Evolutionary conservation across 2,797 vertebrate genomes (phyloP).

Genomic region (Pantherophis alleghaniensis): DNA sequence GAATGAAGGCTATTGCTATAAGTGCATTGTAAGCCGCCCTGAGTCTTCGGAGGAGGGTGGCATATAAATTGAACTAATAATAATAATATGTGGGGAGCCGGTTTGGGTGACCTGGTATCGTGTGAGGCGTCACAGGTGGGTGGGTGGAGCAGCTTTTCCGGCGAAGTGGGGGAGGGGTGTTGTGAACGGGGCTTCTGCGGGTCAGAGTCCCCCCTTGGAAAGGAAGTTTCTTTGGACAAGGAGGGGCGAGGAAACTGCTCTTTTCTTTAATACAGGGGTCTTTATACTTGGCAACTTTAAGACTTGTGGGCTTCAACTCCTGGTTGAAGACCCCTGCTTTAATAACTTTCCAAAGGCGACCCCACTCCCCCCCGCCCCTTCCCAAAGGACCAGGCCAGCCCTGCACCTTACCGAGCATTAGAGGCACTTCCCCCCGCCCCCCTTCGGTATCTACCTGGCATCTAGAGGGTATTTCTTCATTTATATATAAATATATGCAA

Average conservation of each 20-base stretch:
- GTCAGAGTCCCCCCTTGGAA: background rate
- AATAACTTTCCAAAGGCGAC: background rate
- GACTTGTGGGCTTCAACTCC: too few relatives aligned
- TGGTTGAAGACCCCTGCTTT: background rate
- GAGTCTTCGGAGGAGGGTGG: too few relatives aligned
- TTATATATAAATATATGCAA: background rate
- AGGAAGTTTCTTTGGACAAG: background rate
- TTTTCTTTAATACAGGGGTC: background rate
- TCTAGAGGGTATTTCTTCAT: background rate
- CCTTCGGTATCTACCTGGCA: background rate
- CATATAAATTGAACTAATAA: too few relatives aligned
- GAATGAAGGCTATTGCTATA: too few relatives aligned
- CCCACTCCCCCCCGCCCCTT: background rate
- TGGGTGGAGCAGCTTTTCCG: too few relatives aligned
- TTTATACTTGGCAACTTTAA: too few relatives aligned
- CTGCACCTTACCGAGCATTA: background rate
- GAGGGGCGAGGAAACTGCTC: background rate
- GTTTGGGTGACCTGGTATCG: too few relatives aligned
- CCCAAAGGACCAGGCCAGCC: background rate
- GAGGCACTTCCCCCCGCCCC: background rate
- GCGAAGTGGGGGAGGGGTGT: background rate
- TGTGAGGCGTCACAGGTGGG: too few relatives aligned
- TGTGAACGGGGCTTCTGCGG: background rate
- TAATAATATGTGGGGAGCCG: too few relatives aligned
- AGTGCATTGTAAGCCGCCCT: too few relatives aligned